These are phyloP conservation scores for Drosophila murphyi DNA, from an alignment of 1,140 invertebrate genomes.

Conservation along the genomic window DNA sequence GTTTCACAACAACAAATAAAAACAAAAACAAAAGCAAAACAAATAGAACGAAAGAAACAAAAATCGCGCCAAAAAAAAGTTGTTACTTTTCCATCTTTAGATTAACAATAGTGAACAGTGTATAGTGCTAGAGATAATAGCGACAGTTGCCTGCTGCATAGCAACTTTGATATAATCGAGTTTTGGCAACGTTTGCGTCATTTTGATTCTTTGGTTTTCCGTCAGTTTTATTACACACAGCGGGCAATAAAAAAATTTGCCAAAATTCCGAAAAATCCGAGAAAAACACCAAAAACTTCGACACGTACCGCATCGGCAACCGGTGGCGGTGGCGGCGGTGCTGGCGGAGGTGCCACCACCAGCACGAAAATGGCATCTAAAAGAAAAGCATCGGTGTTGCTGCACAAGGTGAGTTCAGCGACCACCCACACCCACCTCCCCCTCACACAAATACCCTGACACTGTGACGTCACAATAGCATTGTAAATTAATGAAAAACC, in stretches of 20 bases:
- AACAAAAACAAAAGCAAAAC: constrained; percentile 9
- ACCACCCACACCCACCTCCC: background rate
- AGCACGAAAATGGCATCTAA: constrained; percentile 84
- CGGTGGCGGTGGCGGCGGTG: constrained; percentile 83
- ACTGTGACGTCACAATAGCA: background rate
- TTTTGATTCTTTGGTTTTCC: constrained; percentile 67
- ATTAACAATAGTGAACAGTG: constrained; percentile 58
- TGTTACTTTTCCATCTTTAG: constrained; percentile 23
- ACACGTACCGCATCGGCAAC: constrained; percentile 84
- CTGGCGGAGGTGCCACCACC: constrained; percentile 81
- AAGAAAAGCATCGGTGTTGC: constrained; percentile 84
- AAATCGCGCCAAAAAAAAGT: constrained; percentile 43
- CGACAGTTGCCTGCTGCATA: constrained; percentile 52
- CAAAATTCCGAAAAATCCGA: constrained; percentile 85
- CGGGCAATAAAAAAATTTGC: constrained; percentile 74
- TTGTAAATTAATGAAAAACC: too few relatives aligned
- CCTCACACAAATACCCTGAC: background rate
- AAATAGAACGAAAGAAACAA: background rate
- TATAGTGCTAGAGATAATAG: constrained; percentile 55
- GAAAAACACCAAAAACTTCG: constrained; percentile 84
- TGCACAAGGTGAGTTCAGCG: constrained; percentile 81
- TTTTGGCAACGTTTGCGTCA: constrained; percentile 74
- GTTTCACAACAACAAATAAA: background rate
- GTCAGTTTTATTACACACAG: constrained; percentile 60
- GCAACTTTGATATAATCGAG: constrained; percentile 71